phyloP scores from a whole-genome alignment of 2,888 invertebrate species.

The Sthenelais limicola region DNA sequence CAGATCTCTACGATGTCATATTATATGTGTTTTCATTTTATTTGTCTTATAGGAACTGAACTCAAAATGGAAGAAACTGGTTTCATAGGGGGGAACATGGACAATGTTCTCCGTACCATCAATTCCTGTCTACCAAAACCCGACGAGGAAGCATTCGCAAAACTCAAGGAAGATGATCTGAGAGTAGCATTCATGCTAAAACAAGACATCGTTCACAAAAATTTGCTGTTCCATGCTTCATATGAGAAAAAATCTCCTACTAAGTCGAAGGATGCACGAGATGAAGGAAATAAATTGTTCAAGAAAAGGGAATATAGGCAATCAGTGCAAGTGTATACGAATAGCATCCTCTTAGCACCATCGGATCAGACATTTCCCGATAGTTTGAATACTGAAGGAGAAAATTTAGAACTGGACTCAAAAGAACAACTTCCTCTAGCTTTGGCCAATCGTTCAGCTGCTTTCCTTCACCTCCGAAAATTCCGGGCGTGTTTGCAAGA shows the following conservation, averaged over 20 bases:
- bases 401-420: background rate
- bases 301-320: conserved; percentile 59
- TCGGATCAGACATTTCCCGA: background rate
- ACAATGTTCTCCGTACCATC: conserved; percentile 28
- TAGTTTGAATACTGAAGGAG: background rate
- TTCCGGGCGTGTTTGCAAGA: conserved; percentile 63
- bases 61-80: conserved; percentile 29
- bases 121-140: conserved; percentile 6
- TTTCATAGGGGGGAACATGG: conserved; percentile 26
- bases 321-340: conserved; percentile 61
- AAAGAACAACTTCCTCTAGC: conserved; percentile 58
- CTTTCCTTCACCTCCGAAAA: conserved; percentile 62
- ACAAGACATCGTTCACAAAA: conserved; percentile 26
- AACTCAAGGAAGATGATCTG: conserved; percentile 9
- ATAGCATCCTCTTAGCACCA: conserved; percentile 45
- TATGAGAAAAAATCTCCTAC: conserved; percentile 67
- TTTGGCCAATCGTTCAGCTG: conserved; percentile 68
- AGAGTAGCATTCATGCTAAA: conserved; percentile 33
- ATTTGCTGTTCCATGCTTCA: conserved; percentile 1
- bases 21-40: too few relatives aligned
- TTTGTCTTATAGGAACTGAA: too few relatives aligned
- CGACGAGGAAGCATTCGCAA: background rate
- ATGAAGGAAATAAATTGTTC: conserved; percentile 67
- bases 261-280: conserved; percentile 79
- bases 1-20: too few relatives aligned